Evolutionary conservation across 2,888 invertebrate genomes (phyloP).

Genomic region (Chrysolina oricalcia): DNA sequence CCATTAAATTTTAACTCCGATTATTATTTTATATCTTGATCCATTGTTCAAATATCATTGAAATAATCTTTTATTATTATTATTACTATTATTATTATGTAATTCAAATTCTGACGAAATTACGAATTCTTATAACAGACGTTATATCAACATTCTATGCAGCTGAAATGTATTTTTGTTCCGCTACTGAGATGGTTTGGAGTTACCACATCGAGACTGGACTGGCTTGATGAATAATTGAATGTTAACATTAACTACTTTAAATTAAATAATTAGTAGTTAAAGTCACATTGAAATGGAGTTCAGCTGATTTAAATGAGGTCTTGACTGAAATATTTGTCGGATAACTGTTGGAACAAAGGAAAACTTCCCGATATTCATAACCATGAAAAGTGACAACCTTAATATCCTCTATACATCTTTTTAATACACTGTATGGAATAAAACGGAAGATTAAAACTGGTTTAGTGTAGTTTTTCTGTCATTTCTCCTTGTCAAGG

Average conservation of each 20-base stretch:
- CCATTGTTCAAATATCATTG: no score
- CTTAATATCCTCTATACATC: no score
- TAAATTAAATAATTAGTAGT: conserved; percentile 29
- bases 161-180: neutral
- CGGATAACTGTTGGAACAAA: neutral
- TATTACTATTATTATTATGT: no score
- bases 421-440: no score
- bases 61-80: no score
- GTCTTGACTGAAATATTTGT: conserved; percentile 16
- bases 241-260: conserved; percentile 15
- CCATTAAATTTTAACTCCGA: no score
- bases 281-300: conserved; percentile 22
- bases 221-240: conserved; percentile 16
- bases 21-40: neutral
- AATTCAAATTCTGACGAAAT: no score
- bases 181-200: conserved; percentile 10
- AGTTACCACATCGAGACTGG: conserved; percentile 10
- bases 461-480: no score
- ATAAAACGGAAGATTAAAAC: no score
- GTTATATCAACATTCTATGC: neutral
- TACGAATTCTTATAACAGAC: no score
- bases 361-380: neutral
- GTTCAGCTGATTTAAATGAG: conserved; percentile 20
- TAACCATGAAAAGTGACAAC: no score
- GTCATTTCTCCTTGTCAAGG: no score